These are phyloP conservation scores for Carposina sasakii DNA, from an alignment of 1,140 invertebrate species.

Conservation along the genomic window DNA sequence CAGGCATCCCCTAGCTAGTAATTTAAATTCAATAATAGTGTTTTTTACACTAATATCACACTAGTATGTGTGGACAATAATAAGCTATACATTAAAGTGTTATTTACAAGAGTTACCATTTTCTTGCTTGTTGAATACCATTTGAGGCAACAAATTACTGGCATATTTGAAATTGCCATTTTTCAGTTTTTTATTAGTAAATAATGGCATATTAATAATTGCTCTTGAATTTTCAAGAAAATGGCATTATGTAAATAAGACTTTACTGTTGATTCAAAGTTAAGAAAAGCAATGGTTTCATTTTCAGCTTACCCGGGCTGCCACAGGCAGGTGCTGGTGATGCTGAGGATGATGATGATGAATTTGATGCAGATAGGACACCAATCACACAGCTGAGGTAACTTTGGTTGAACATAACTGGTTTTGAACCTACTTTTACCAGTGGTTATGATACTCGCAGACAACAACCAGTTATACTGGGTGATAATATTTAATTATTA, in stretches of 20 bases:
- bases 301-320: conserved; percentile 40
- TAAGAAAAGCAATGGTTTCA: background rate
- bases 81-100: too few relatives aligned
- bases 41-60: too few relatives aligned
- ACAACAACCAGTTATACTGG: too few relatives aligned
- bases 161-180: background rate
- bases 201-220: background rate
- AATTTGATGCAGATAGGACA: conserved; percentile 51
- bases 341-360: conserved; percentile 42
- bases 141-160: background rate
- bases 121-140: background rate
- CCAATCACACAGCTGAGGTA: conserved; percentile 56
- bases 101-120: too few relatives aligned
- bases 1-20: too few relatives aligned
- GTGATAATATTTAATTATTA: too few relatives aligned
- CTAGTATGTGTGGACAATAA: too few relatives aligned
- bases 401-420: too few relatives aligned
- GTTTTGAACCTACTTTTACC: too few relatives aligned
- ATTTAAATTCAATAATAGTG: too few relatives aligned
- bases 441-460: too few relatives aligned
- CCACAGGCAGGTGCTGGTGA: conserved; percentile 26
- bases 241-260: background rate
- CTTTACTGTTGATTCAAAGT: background rate
- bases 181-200: background rate
- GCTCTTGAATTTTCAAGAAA: background rate